Base-by-base conservation (phyloP, 2,113 vertebrate species). In the Scolopax mira region DNA sequence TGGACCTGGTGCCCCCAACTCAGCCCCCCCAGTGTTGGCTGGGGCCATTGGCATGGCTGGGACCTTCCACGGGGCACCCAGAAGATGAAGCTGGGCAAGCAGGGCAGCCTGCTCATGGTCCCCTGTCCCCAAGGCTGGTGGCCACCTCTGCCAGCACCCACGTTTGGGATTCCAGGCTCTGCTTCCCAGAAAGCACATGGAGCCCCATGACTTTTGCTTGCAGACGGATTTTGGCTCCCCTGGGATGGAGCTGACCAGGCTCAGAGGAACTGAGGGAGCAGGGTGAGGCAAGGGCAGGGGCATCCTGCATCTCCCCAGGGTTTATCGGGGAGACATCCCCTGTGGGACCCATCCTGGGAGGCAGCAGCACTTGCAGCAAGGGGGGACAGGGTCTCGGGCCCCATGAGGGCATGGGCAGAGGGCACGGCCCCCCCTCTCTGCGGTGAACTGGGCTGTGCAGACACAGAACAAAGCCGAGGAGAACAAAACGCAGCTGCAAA, bases 41-140 rank as follows among this genome's bases (percentile, higher is more conserved):
- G 75, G 30, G 33, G 46, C 27, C 41, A 22, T 4, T 0, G 1
- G 24, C 24, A 31, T 0, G 0, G 44, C 33, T 4, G 2, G 62
- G 27, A 92, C 39, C 22, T 54, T 90, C 66, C 48, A 10, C 10
- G 4, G 39, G 74, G 41, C 42, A 44, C 12, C 62, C 55, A 21
- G 51, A 9, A 78, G 48, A 41, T 37, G 23, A 1, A 0, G 52
- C 17, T 1, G 9, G 55, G 69, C 0, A 1, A 70, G 44, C 28
- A 35, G 39, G 25, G 35, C 54, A 74, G 11, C 49, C 25, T 52
- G 35, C 11, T 28, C 2, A 0, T 4, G 52, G 25, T 42, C 1
- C 30, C 86, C 31, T 2, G 1, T 12, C 13, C n/a, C 72, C 39
- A 28, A 15, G 33, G 44, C 3, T 44, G 44, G 23, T 66, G 60